These are phyloP conservation scores for Gastracanthus pulcherrimus DNA, from an alignment of 2,888 invertebrate genomes.

Conservation along the genomic window DNA sequence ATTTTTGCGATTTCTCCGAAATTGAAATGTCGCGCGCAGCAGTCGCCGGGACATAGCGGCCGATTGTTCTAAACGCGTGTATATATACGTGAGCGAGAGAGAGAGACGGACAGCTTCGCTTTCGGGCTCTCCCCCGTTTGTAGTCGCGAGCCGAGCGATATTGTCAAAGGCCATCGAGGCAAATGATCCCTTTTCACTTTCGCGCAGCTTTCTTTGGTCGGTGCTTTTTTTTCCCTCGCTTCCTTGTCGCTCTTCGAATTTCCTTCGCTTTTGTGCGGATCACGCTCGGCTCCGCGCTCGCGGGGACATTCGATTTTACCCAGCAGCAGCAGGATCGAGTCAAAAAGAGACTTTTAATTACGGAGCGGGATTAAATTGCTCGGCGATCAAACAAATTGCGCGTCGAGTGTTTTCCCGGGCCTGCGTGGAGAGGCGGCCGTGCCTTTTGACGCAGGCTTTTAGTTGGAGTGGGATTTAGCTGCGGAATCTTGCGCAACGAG, in stretches of 20 bases:
- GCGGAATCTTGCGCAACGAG: too few relatives aligned
- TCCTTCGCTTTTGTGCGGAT: conserved; percentile 7
- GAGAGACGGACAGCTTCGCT: neutral
- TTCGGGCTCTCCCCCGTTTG: neutral
- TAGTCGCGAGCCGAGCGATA: neutral
- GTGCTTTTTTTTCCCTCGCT: neutral
- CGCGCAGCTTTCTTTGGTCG: neutral
- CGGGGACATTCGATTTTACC: conserved; percentile 16
- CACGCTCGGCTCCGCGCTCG: too few relatives aligned
- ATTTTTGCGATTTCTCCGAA: conserved; percentile 63
- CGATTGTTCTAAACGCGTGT: too few relatives aligned
- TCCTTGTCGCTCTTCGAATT: neutral
- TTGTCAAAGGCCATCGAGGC: conserved; percentile 19
- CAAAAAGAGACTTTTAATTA: conserved; percentile 47
- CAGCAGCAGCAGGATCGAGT: too few relatives aligned
- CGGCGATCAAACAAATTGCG: conserved; percentile 29
- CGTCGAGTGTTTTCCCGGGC: conserved; percentile 9
- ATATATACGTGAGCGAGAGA: too few relatives aligned
- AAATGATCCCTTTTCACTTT: conserved; percentile 9
- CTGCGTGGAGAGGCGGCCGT: neutral
- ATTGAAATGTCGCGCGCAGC: conserved; percentile 64
- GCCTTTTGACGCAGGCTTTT: neutral
- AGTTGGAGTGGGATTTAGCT: neutral
- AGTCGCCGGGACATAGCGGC: conserved; percentile 27
- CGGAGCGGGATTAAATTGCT: conserved; percentile 28